Conservation (phyloP, 2,797 vertebrate species). For the Clarias platycephalus region DNA sequence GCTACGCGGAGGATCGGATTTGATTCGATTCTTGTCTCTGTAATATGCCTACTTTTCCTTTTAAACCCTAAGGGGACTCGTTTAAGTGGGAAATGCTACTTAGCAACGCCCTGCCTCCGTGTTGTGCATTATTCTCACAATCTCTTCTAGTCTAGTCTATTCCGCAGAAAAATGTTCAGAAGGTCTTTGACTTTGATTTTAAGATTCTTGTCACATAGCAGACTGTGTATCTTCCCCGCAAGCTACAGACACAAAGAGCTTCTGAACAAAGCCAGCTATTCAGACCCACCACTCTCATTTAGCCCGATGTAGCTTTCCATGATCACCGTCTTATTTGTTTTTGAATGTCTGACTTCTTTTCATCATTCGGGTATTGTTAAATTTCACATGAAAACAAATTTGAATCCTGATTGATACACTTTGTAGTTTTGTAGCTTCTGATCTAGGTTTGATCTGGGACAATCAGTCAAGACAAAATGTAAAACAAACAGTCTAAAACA, state of each 20-base stretch:
- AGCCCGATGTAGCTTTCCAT: background rate
- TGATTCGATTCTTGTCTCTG: slow-evolving; percentile 56
- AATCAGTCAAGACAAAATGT: background rate
- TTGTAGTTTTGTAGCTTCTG: slow-evolving; percentile 11
- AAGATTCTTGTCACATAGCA: slow-evolving; percentile 38
- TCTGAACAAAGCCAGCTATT: slow-evolving; percentile 24
- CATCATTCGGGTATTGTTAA: slow-evolving; percentile 29
- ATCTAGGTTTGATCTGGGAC: too few species aligned
- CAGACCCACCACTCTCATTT: background rate
- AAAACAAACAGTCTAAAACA: too few species aligned
- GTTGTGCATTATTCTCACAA: slow-evolving; percentile 9
- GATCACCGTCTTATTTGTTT: slow-evolving; percentile 6
- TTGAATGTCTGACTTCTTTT: slow-evolving; percentile 38
- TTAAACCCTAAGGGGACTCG: slow-evolving; percentile 38
- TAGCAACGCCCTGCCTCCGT: slow-evolving; percentile 11
- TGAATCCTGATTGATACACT: slow-evolving; percentile 41
- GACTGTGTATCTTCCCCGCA: background rate
- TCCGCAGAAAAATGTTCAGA: slow-evolving; percentile 28
- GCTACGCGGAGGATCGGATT: slow-evolving; percentile 36
- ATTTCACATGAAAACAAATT: slow-evolving; percentile 50
- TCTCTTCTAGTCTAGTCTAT: slow-evolving; percentile 2
- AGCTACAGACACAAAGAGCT: slow-evolving; percentile 26
- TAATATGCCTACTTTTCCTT: slow-evolving; percentile 54
- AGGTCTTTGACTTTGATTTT: slow-evolving; percentile 29
- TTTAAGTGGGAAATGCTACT: slow-evolving; percentile 47